phyloP scores from a whole-genome alignment of 2,113 vertebrate species.

The Sebastes fasciatus region DNA sequence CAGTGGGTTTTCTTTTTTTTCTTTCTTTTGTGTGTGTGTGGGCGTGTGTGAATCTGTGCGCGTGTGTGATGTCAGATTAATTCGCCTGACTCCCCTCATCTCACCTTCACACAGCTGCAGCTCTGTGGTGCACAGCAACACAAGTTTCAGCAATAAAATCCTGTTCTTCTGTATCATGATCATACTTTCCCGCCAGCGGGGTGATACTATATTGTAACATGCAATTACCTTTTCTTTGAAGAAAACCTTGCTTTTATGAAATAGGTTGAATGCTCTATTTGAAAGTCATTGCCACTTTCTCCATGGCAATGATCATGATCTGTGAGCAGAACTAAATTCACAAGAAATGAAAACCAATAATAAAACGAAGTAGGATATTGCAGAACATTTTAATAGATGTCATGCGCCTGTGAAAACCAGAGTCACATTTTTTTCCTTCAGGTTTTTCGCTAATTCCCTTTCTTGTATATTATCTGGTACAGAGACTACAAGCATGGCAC shows the following conservation, averaged over 20 bases:
- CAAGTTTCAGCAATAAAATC: conserved; percentile 28
- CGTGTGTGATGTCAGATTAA: conserved; percentile 35
- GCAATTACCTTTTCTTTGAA: conserved; percentile 8
- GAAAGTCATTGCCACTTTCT: neutral
- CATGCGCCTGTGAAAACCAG: neutral
- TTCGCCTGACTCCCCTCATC: conserved; percentile 37
- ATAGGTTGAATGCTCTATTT: neutral
- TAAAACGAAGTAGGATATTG: neutral
- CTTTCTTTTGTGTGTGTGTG: conserved; percentile 7
- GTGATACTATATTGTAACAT: neutral
- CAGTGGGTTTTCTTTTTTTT: conserved; percentile 58
- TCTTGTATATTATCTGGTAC: neutral
- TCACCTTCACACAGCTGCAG: conserved; percentile 56
- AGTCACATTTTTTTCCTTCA: neutral
- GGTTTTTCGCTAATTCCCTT: neutral
- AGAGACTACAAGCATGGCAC: neutral
- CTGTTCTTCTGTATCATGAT: neutral
- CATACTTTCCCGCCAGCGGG: neutral
- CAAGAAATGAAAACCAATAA: neutral
- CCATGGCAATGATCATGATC: neutral
- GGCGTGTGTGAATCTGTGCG: conserved; percentile 14
- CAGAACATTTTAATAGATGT: neutral
- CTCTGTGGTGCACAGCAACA: conserved; percentile 27
- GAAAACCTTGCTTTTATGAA: neutral
- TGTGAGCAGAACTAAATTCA: neutral